These are phyloP conservation scores for Sylvia borin DNA, from an alignment of 2,797 vertebrate species.

Conservation along the genomic window DNA sequence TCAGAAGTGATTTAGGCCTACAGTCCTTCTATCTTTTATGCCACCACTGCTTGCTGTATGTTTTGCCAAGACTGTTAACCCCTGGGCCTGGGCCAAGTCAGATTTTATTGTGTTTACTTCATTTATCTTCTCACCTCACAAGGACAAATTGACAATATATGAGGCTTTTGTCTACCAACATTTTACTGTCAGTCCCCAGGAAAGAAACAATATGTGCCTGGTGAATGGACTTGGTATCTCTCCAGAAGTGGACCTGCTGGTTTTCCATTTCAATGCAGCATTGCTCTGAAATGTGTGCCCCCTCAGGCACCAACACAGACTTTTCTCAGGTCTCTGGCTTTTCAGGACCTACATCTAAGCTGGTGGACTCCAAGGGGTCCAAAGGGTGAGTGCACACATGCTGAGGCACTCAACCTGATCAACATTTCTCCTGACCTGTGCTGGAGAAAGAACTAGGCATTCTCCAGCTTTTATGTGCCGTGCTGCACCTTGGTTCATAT, in stretches of 20 bases:
- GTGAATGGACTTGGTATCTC: not conserved
- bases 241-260: not conserved
- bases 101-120: not conserved
- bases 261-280: not conserved
- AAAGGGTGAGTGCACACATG: not conserved
- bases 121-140: not conserved
- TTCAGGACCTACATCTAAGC: not conserved
- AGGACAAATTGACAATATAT: not conserved
- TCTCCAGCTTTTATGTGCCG: not conserved
- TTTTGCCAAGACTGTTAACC: not conserved
- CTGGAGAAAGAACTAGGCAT: not conserved
- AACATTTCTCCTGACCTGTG: not conserved
- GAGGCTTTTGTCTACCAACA: not conserved
- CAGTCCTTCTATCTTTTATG: not conserved
- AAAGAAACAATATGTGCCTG: not conserved
- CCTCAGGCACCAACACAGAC: not conserved
- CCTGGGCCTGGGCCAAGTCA: not conserved
- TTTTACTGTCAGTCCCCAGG: not conserved
- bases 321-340: not conserved
- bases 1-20: not conserved
- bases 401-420: not conserved
- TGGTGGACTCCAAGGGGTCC: not conserved
- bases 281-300: not conserved
- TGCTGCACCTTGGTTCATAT: not conserved
- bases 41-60: not conserved